Evolutionary conservation across 2,113 vertebrate species (phyloP).

Genomic region (Tichodroma muraria): DNA sequence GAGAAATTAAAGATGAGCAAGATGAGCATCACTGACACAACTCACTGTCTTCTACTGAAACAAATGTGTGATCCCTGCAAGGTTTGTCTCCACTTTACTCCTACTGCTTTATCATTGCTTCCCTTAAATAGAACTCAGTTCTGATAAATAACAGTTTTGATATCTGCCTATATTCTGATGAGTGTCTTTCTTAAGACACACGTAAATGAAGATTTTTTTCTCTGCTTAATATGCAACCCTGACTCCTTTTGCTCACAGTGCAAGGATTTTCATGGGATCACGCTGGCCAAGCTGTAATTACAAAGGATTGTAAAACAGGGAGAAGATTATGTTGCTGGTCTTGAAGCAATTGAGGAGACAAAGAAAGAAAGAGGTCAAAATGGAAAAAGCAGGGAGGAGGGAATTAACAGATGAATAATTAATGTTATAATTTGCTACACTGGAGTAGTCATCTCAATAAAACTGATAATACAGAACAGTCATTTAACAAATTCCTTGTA

Average conservation of each 20-base stretch:
- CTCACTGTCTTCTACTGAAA: not conserved
- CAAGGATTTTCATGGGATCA: not conserved
- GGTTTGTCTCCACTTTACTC: not conserved
- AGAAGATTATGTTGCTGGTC: not conserved
- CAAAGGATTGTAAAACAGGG: not conserved
- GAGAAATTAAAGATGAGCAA: not conserved
- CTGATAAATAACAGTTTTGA: not conserved
- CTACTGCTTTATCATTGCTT: not conserved
- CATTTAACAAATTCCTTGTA: not conserved
- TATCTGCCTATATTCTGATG: not conserved
- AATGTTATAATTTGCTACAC: not conserved
- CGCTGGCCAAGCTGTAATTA: not conserved
- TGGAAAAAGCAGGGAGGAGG: not conserved
- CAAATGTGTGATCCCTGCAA: not conserved
- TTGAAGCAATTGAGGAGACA: not conserved
- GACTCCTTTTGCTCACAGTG: not conserved
- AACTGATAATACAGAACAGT: not conserved
- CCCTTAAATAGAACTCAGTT: not conserved
- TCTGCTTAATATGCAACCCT: not conserved
- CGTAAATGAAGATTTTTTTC: not conserved
- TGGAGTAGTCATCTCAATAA: not conserved
- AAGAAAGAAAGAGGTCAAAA: not conserved
- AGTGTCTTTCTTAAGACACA: not conserved
- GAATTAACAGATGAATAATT: not conserved
- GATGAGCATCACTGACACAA: not conserved